These are phyloP conservation scores for Halocynthia roretzi DNA, from an alignment of 23 tunicate species.

Conservation along the genomic window DNA sequence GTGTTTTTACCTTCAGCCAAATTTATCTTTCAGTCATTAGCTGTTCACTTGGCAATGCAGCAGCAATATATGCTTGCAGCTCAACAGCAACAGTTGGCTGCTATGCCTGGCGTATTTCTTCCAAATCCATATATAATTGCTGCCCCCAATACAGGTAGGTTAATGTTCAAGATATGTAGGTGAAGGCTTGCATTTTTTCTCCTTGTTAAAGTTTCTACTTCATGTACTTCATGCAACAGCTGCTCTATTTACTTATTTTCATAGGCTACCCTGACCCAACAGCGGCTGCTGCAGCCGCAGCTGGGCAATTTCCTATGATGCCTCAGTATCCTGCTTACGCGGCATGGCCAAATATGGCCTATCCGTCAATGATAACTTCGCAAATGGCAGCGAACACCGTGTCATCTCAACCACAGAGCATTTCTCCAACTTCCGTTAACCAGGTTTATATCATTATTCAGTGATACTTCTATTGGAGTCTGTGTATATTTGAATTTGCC, in stretches of 20 bases:
- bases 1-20: neutral
- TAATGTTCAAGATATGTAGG: too few relatives aligned
- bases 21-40: slow-evolving; percentile 16
- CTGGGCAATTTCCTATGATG: slow-evolving; percentile 71
- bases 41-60: slow-evolving; percentile 27
- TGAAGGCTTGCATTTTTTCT: neutral
- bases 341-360: slow-evolving; percentile 50
- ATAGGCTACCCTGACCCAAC: slow-evolving; percentile 67
- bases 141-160: slow-evolving; percentile 51
- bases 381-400: slow-evolving; percentile 55
- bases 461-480: too few relatives aligned
- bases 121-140: slow-evolving; percentile 77
- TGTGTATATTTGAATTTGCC: too few relatives aligned
- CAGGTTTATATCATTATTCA: too few relatives aligned
- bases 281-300: neutral
- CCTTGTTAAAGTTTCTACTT: neutral
- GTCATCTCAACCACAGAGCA: slow-evolving; percentile 24
- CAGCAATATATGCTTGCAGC: slow-evolving; percentile 42
- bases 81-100: slow-evolving; percentile 38
- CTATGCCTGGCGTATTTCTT: slow-evolving; percentile 66
- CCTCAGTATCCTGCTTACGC: slow-evolving; percentile 40
- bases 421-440: neutral
- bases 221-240: neutral
- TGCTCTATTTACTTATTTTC: neutral
- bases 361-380: slow-evolving; percentile 51